Percentiles rank a stretch among this genome's conserved stretches.
These are phyloP conservation scores for Varanus salvator DNA, from an alignment of 2,113 vertebrate genomes.

Conservation along the genomic window DNA sequence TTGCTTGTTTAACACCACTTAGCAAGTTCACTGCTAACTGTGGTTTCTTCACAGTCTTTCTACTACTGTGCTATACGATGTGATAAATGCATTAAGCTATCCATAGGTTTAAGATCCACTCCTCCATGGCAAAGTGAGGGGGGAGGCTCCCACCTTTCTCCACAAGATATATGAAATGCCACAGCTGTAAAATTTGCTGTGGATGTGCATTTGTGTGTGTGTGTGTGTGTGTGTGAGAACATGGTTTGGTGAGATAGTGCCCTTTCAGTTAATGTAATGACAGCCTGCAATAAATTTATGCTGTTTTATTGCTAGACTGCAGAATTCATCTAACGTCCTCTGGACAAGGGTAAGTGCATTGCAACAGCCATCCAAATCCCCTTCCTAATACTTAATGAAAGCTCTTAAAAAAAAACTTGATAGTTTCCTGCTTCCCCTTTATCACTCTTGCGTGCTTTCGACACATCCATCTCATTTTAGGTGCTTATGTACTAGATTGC, in stretches of 20 bases:
- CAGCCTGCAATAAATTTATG: slow-evolving; percentile 4
- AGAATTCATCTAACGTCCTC: slow-evolving; percentile 50
- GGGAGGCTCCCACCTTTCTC: too few species aligned
- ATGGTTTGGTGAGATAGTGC: not conserved
- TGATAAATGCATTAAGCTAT: not conserved
- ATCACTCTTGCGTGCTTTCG: slow-evolving; percentile 36
- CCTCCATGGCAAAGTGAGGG: not conserved
- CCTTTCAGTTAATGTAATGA: slow-evolving; percentile 17
- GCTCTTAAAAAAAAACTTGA: slow-evolving; percentile 19
- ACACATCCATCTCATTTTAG: not conserved
- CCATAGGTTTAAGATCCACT: not conserved
- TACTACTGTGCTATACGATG: too few species aligned
- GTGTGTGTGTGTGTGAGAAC: not conserved
- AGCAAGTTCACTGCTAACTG: not conserved
- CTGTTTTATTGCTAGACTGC: slow-evolving; percentile 59
- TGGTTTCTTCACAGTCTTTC: not conserved
- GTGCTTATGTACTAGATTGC: not conserved
- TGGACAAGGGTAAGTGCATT: slow-evolving; percentile 43
- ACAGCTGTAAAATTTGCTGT: not conserved
- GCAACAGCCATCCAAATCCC: slow-evolving; percentile 11
- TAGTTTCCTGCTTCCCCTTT: slow-evolving; percentile 28
- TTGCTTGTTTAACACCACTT: not conserved
- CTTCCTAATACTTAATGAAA: not conserved
- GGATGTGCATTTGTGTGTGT: not conserved
- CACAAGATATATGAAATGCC: not conserved